These are phyloP conservation scores for Megalurothrips usitatus DNA, from an alignment of 2,888 invertebrate genomes.

Conservation along the genomic window DNA sequence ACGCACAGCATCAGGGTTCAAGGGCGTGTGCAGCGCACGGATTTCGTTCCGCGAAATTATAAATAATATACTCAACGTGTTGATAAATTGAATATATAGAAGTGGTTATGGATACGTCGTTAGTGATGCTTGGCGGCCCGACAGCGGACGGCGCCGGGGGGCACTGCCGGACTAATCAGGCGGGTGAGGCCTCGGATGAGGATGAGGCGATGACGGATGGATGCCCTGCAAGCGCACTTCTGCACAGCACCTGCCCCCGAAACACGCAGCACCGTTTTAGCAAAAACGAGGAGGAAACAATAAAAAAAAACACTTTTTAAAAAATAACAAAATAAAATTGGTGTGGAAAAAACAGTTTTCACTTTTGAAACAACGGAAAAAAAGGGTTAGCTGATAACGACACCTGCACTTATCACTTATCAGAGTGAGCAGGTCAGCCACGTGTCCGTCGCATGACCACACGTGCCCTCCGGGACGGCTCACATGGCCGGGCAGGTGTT, in stretches of 20 bases:
- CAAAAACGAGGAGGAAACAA: not conserved
- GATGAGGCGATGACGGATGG: slow-evolving; percentile 12
- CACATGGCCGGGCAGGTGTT: not conserved
- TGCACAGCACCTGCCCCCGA: not conserved
- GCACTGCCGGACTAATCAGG: not conserved
- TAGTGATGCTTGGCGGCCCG: not conserved
- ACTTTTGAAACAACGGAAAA: no score
- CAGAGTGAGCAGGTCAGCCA: not conserved
- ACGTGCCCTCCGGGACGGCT: not conserved
- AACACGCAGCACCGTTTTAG: not conserved
- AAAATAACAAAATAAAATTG: no score
- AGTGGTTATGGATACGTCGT: not conserved
- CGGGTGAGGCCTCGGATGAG: not conserved
- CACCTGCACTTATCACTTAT: no score
- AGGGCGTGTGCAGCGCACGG: no score
- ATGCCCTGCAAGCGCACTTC: not conserved
- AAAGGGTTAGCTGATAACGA: no score
- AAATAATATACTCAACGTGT: not conserved
- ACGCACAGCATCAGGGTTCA: no score
- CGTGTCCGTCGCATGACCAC: not conserved
- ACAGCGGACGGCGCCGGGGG: not conserved
- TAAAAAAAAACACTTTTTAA: no score
- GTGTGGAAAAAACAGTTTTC: no score
- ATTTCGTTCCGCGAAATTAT: not conserved
- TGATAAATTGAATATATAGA: not conserved